Evolutionary conservation across 2,113 vertebrate species (phyloP).

Genomic region (Naja naja): DNA sequence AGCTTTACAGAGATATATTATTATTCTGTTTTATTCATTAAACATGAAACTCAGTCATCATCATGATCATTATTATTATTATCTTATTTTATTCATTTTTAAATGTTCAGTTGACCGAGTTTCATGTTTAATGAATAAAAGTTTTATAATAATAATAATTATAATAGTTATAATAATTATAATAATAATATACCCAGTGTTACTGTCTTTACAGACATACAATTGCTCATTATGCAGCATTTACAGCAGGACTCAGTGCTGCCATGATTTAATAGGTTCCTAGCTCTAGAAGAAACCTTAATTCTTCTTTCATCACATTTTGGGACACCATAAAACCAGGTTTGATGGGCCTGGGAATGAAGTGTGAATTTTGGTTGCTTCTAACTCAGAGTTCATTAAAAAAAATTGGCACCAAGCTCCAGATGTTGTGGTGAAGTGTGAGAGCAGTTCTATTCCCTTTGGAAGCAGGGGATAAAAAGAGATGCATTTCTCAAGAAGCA

Average conservation of each 20-base stretch:
- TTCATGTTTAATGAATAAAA: too few relatives aligned
- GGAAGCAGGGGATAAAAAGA: not conserved
- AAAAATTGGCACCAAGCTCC: not conserved
- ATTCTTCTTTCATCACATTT: not conserved
- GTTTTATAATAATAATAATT: not conserved
- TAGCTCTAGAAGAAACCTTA: not conserved
- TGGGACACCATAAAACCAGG: not conserved
- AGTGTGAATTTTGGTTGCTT: not conserved
- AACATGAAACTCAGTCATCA: too few relatives aligned
- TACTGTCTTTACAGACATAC: too few relatives aligned
- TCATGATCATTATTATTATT: too few relatives aligned
- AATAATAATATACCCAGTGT: not conserved
- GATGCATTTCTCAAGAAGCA: conserved; percentile 46
- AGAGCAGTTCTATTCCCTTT: not conserved
- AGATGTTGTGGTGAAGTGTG: not conserved
- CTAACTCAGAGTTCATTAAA: not conserved
- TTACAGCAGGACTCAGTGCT: not conserved
- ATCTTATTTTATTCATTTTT: too few relatives aligned
- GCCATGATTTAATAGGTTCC: not conserved
- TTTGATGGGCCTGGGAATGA: not conserved
- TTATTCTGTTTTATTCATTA: too few relatives aligned
- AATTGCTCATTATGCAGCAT: not conserved
- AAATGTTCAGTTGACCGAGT: too few relatives aligned
- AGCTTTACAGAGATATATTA: too few relatives aligned
- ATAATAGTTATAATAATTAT: not conserved